phyloP scores from a whole-genome alignment of 1,140 invertebrate species.

The Andrena cerasifolii region DNA sequence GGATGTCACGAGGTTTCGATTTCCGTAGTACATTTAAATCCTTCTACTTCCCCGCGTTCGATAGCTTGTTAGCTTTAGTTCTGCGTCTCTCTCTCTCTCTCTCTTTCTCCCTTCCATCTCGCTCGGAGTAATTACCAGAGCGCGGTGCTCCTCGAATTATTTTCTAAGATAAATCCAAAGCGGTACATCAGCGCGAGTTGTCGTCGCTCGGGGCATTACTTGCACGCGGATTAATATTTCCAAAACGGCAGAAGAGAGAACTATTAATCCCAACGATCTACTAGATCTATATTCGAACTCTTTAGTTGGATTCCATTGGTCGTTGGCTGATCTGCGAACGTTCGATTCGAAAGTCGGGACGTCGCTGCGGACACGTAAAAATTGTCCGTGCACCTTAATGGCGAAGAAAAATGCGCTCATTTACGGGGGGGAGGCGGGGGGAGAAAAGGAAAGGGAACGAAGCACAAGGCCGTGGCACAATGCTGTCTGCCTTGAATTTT shows the following conservation, averaged over 20 bases:
- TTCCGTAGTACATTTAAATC: constrained; percentile 56
- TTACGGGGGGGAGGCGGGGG: constrained; percentile 37
- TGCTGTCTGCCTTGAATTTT: constrained; percentile 63
- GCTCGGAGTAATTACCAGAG: constrained; percentile 50
- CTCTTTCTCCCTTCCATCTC: constrained; percentile 27
- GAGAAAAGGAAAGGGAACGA: constrained; percentile 42
- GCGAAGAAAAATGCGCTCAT: constrained; percentile 43
- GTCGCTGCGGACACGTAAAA: background rate
- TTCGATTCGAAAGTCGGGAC: background rate
- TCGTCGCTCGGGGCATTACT: background rate
- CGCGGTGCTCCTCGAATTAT: constrained; percentile 41
- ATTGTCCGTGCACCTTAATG: constrained; percentile 42
- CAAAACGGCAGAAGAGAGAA: constrained; percentile 3
- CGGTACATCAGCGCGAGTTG: constrained; percentile 21
- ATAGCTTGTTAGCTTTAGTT: constrained; percentile 56
- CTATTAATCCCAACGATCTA: background rate
- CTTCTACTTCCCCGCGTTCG: constrained; percentile 49
- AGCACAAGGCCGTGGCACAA: constrained; percentile 54
- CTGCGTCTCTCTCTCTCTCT: constrained; percentile 19
- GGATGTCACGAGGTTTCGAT: constrained; percentile 57
- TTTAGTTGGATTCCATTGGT: constrained; percentile 16
- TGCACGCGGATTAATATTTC: constrained; percentile 1
- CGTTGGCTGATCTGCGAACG: background rate
- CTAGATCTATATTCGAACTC: too few relatives aligned
- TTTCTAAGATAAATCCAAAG: constrained; percentile 54